Evolutionary conservation across 2,797 vertebrate species (phyloP).

Genomic region (Aulostomus chinensis): DNA sequence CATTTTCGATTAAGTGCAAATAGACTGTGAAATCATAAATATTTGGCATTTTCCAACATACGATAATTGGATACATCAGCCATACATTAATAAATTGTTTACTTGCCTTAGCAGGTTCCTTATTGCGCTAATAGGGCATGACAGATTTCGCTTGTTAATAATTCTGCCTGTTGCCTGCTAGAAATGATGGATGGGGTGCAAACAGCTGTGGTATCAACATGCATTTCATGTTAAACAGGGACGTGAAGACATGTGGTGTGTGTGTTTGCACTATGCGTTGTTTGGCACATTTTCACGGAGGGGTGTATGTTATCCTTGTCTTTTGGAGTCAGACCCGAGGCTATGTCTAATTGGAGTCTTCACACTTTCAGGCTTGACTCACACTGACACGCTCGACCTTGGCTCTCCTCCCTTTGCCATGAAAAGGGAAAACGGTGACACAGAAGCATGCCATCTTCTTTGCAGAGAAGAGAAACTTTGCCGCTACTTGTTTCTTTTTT

Average conservation of each 20-base stretch:
- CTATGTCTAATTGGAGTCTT: conserved; percentile 85
- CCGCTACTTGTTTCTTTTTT: conserved; percentile 51
- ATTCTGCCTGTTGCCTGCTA: conserved; percentile 79
- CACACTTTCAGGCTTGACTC: conserved; percentile 82
- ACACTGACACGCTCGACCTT: conserved; percentile 81
- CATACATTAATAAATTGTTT: conserved; percentile 77
- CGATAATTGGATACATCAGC: conserved; percentile 72
- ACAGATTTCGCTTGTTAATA: conserved; percentile 81
- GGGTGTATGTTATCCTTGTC: conserved; percentile 80
- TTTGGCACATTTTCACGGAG: conserved; percentile 78
- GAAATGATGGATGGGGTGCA: conserved; percentile 80
- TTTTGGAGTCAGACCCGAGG: conserved; percentile 83
- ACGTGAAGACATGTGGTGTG: conserved; percentile 64
- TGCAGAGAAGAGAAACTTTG: conserved; percentile 65
- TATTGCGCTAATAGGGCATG: conserved; percentile 77
- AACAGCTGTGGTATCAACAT: conserved; percentile 80
- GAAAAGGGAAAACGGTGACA: conserved; percentile 76
- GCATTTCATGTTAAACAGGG: conserved; percentile 79
- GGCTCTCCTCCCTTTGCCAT: conserved; percentile 76
- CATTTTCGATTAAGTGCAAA: conserved; percentile 73
- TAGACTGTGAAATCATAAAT: conserved; percentile 73
- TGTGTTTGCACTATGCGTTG: conserved; percentile 69
- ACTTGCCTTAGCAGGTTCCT: conserved; percentile 77
- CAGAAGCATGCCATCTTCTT: conserved; percentile 70
- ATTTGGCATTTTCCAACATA: conserved; percentile 61